Percentiles rank a stretch among this genome's conserved stretches.
These are phyloP conservation scores for Syngnathus scovelli DNA, from an alignment of 2,113 vertebrate genomes.

Conservation along the genomic window DNA sequence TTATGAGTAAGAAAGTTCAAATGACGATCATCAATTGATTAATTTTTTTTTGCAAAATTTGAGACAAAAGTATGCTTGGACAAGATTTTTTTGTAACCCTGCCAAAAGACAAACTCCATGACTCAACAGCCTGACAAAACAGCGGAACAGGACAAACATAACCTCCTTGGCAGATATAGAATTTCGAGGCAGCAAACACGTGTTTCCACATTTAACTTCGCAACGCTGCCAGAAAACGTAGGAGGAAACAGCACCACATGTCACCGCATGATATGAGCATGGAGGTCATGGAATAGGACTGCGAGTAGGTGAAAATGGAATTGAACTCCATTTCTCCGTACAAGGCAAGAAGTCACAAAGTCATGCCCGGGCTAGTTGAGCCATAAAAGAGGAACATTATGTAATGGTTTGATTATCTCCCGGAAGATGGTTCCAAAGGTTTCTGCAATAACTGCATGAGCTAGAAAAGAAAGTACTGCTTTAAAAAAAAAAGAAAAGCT, in stretches of 20 bases:
- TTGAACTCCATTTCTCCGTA: background rate
- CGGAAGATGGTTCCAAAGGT: slow-evolving; percentile 46
- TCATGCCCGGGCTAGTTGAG: slow-evolving; percentile 3
- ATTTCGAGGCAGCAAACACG: background rate
- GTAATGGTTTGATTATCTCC: slow-evolving; percentile 50
- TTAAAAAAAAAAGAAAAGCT: background rate
- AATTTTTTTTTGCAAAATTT: background rate
- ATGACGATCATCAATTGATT: background rate
- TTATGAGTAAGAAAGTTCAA: too few relatives aligned
- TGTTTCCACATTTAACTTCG: slow-evolving; percentile 1
- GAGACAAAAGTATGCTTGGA: background rate
- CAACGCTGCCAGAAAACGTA: background rate
- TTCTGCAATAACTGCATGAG: slow-evolving; percentile 4
- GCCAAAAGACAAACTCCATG: slow-evolving; percentile 2
- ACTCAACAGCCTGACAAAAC: background rate
- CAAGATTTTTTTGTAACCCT: background rate
- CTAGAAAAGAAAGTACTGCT: background rate
- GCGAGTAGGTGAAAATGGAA: background rate
- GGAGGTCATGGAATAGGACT: slow-evolving; percentile 14
- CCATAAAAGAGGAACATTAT: slow-evolving; percentile 28
- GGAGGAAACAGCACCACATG: background rate
- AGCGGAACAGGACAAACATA: background rate
- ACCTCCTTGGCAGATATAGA: background rate
- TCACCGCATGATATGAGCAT: slow-evolving; percentile 4
- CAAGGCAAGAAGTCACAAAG: slow-evolving; percentile 10